Base-by-base conservation (phyloP, 2,113 vertebrate genomes). In the Nanger granti region DNA sequence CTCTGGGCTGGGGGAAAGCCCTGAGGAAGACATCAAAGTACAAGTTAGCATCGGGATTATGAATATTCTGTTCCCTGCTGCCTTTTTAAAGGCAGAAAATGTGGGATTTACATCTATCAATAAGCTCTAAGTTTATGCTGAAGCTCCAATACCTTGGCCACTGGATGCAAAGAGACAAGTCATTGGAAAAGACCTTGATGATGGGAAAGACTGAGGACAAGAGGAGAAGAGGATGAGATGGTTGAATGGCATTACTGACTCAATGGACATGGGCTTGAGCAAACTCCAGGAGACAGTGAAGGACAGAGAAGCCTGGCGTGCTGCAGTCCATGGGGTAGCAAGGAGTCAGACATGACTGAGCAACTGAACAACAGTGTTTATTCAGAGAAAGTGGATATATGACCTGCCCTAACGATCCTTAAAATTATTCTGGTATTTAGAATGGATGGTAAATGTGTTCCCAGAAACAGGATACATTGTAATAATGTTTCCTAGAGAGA, bases 21-120 rank as follows among this genome's bases (percentile, higher is more conserved):
- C 97, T 96, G 96, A 98, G 98, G 95, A 98, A 97, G 98, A 93
- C 97, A 98, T 90, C 82, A 97, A 97, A 97, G 94, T 97, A 60
- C 97, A 87, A 52, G 54, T 57, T 97, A 97, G 89, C 96, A 20
- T 92, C 28, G 60, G 47, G 54, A 52, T 98, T 93, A 98, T 98
- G 98, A 98, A 98, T 98, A 98, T 97, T 98, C 97, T 98, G 84
- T 95, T 86, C 82, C 44, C 80, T 73, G 47, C 10, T 97, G 97
- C 97, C 97, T 91, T 91, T 94, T 89, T 44, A 91, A 87, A 97
- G 79, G 87, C 80, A 90, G 92, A 87, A 9, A n/a, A 97, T 97
- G 20, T 89, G 14, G 88, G 29, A 89, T 98, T 98, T 90, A 95
- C 79, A 95, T 49, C 44, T 93, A 96, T 95, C 98, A 98, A 97